Evolutionary conservation across 1,140 invertebrate species (phyloP).

Genomic region (Kradibia gibbosae): DNA sequence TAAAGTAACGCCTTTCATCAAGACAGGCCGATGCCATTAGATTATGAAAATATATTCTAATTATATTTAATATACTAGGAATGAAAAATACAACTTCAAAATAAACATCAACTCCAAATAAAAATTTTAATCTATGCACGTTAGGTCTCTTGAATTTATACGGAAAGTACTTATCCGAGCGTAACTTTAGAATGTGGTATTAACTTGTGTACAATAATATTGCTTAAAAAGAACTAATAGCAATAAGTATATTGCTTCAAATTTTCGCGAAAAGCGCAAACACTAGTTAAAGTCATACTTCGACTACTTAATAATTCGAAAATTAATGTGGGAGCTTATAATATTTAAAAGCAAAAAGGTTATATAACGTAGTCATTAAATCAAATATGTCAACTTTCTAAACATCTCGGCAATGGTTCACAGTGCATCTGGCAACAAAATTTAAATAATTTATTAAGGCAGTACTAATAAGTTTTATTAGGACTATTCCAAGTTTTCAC

Average conservation of each 20-base stretch:
- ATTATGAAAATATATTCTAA: constrained; percentile 20
- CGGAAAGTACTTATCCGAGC: too few relatives aligned
- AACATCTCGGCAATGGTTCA: not conserved
- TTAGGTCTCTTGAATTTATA: not conserved
- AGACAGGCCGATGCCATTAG: not conserved
- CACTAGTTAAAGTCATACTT: too few relatives aligned
- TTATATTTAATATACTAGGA: not conserved
- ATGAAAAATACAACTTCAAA: not conserved
- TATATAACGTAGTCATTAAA: not conserved
- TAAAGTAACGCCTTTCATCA: constrained; percentile 1
- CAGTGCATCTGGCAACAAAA: not conserved
- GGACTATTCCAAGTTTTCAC: not conserved
- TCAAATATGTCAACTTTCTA: constrained; percentile 6
- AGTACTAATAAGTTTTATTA: constrained; percentile 14
- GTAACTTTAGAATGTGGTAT: too few relatives aligned
- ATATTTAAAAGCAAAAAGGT: too few relatives aligned
- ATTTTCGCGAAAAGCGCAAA: too few relatives aligned
- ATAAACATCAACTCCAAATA: not conserved
- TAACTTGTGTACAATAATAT: too few relatives aligned
- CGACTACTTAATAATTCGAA: too few relatives aligned
- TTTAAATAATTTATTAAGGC: not conserved
- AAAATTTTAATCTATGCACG: not conserved
- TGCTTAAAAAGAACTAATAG: too few relatives aligned
- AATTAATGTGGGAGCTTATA: too few relatives aligned
- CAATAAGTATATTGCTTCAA: too few relatives aligned